These are phyloP conservation scores for Clarias gariepinus DNA, from an alignment of 2,113 vertebrate species.

Conservation along the genomic window DNA sequence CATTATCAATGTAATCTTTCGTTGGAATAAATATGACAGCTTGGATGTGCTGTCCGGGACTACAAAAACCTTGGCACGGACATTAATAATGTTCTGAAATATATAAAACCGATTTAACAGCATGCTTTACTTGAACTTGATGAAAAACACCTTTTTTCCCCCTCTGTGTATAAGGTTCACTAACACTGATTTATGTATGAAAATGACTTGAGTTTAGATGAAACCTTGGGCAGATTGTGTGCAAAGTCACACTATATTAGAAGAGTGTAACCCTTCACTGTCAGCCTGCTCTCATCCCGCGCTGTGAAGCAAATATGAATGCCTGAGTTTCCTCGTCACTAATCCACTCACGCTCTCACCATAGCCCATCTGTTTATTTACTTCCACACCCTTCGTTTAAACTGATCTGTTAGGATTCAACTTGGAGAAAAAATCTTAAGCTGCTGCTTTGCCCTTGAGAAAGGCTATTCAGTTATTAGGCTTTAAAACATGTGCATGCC, in stretches of 20 bases:
- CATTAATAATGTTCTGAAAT: constrained; percentile 3
- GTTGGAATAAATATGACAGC: constrained; percentile 23
- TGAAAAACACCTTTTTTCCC: neutral
- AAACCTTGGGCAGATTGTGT: constrained; percentile 30
- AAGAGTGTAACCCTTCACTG: constrained; percentile 24
- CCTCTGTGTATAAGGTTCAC: neutral
- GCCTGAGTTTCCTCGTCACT: constrained; percentile 35
- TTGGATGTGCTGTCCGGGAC: neutral
- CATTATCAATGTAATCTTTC: neutral
- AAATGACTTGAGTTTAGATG: constrained; percentile 10
- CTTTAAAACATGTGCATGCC: constrained; percentile 39
- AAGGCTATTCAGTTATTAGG: constrained; percentile 37
- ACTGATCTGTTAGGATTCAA: constrained; percentile 40
- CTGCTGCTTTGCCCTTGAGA: constrained; percentile 44
- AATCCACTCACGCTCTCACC: constrained; percentile 43
- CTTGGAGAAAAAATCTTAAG: constrained; percentile 26
- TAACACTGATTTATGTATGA: constrained; percentile 27
- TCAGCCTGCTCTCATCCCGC: constrained; percentile 32
- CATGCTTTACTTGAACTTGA: constrained; percentile 18
- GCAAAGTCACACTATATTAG: constrained; percentile 40
- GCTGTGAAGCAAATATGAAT: constrained; percentile 29
- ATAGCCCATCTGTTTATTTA: constrained; percentile 54
- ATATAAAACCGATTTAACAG: neutral
- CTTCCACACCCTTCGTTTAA: constrained; percentile 34
- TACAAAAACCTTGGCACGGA: neutral